A percentile compares a stretch with the other conserved stretches of the same genome.
Evolutionary conservation across 2,888 invertebrate species (phyloP).

Genomic region (Drosophila macrospina): DNA sequence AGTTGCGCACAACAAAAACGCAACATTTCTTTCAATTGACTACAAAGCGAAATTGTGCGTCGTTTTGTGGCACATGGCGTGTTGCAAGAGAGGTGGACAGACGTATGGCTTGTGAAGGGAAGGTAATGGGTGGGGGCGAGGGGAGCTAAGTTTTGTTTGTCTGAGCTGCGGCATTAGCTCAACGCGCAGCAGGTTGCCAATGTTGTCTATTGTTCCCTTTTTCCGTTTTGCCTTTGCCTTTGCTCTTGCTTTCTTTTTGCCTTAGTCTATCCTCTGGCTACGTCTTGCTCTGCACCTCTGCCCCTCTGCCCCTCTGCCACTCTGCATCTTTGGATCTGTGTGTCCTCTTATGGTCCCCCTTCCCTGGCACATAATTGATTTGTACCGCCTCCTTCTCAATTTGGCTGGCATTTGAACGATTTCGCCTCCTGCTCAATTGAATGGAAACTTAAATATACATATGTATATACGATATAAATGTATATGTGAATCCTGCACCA

Average conservation of each 20-base stretch:
- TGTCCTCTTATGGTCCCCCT: constrained; percentile 16
- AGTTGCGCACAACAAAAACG: constrained; percentile 23
- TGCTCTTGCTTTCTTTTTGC: constrained; percentile 16
- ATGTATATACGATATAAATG: constrained; percentile 31
- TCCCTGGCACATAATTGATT: constrained; percentile 66
- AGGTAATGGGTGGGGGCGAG: too few relatives aligned
- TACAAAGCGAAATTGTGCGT: constrained; percentile 56
- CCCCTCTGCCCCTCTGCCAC: background rate
- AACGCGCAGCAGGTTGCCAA: constrained; percentile 74
- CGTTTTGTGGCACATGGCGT: constrained; percentile 33
- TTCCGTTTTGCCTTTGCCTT: constrained; percentile 3
- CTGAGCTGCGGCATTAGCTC: constrained; percentile 73
- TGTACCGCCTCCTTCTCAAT: constrained; percentile 59
- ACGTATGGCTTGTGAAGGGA: too few relatives aligned
- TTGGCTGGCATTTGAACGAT: constrained; percentile 62
- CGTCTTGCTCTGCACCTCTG: constrained; percentile 16
- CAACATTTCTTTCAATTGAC: constrained; percentile 51
- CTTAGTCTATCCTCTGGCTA: constrained; percentile 22
- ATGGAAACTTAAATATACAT: constrained; percentile 72
- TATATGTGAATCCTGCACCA: constrained; percentile 18
- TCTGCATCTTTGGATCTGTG: constrained; percentile 11
- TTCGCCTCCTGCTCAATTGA: constrained; percentile 66
- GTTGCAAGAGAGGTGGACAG: constrained; percentile 5
- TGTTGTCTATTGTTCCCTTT: constrained; percentile 68
- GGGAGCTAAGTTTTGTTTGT: constrained; percentile 63